Evolutionary conservation across 2,888 invertebrate genomes (phyloP).

Genomic region (Netelia melanura): DNA sequence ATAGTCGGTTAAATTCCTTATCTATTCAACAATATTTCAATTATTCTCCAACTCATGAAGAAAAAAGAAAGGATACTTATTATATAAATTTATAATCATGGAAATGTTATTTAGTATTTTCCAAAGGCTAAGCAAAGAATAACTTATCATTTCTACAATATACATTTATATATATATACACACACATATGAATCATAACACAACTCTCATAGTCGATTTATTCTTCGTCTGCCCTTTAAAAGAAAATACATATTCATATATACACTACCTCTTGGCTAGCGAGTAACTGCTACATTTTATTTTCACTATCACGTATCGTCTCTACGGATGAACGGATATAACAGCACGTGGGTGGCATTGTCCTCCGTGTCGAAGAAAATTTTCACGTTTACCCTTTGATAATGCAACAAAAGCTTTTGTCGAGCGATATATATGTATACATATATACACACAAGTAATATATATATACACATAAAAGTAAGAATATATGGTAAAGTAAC

Average conservation of each 20-base stretch:
- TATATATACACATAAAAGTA: neutral
- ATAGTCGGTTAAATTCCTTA: neutral
- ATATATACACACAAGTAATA: neutral
- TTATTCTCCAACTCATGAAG: neutral
- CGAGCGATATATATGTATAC: neutral
- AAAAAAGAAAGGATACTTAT: constrained; percentile 1
- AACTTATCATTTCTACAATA: neutral
- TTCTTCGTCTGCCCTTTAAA: too few relatives aligned
- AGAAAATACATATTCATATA: too few relatives aligned
- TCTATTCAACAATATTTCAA: neutral
- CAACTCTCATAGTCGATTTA: neutral
- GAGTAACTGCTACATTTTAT: constrained; percentile 52
- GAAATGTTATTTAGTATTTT: constrained; percentile 13
- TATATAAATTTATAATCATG: neutral
- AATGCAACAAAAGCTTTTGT: constrained; percentile 52
- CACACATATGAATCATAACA: too few relatives aligned
- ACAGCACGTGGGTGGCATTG: constrained; percentile 59
- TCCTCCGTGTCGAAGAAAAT: constrained; percentile 53
- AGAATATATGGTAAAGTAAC: constrained; percentile 32
- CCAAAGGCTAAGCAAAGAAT: neutral
- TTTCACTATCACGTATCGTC: constrained; percentile 47
- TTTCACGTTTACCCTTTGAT: constrained; percentile 58
- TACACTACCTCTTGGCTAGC: constrained; percentile 15
- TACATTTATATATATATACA: too few relatives aligned
- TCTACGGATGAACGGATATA: constrained; percentile 37